A percentile compares a stretch with the other conserved stretches of the same genome.
These are phyloP conservation scores for Hypocryptadius cinnamomeus DNA, from an alignment of 2,113 vertebrate species.

Conservation along the genomic window DNA sequence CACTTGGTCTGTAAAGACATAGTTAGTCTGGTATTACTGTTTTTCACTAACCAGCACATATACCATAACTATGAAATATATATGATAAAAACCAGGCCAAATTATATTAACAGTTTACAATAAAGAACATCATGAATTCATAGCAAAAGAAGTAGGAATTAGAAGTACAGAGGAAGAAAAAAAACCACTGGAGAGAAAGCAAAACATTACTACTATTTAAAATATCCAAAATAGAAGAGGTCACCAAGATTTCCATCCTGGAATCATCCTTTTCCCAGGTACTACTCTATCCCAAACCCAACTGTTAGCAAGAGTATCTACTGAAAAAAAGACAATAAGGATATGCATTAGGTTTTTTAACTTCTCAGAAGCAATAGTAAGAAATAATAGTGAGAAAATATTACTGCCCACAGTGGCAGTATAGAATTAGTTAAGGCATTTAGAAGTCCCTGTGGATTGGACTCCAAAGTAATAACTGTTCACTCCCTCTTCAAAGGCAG, in stretches of 20 bases:
- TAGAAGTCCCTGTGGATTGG: not conserved
- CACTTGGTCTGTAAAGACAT: not conserved
- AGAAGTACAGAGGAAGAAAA: not conserved
- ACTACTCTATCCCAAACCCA: not conserved
- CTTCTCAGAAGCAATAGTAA: not conserved
- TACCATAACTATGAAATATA: not conserved
- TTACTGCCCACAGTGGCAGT: not conserved
- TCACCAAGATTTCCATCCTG: not conserved
- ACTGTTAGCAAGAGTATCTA: not conserved
- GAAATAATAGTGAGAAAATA: not conserved
- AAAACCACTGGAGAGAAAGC: not conserved
- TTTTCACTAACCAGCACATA: not conserved
- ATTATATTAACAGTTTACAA: not conserved
- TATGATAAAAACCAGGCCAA: not conserved
- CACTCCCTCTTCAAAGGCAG: not conserved
- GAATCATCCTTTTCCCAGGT: not conserved
- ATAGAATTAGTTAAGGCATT: not conserved
- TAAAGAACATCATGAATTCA: not conserved
- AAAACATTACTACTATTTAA: not conserved
- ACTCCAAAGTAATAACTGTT: not conserved
- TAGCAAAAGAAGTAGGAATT: not conserved
- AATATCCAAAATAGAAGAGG: not conserved
- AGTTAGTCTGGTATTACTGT: not conserved
- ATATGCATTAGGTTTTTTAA: not conserved
- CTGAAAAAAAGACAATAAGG: not conserved